Conservation (phyloP, 2,113 vertebrate genomes). For the Mesocricetus auratus region DNA sequence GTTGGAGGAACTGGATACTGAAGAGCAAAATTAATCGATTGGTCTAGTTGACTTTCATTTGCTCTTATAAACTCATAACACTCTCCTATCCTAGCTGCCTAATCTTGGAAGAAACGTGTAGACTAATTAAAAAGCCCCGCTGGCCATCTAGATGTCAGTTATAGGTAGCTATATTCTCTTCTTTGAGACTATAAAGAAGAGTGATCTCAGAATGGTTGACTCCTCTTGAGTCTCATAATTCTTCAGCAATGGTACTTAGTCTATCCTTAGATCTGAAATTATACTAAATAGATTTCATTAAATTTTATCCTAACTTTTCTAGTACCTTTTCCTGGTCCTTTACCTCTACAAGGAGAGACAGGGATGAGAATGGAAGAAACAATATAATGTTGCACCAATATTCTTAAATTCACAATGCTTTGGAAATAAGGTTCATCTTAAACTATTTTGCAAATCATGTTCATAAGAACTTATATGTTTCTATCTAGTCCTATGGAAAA, state of each 20-base stretch:
- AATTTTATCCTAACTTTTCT: background rate
- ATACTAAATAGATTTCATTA: no score
- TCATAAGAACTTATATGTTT: background rate
- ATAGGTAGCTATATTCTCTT: background rate
- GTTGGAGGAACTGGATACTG: background rate
- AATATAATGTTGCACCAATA: background rate
- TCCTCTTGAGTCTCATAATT: background rate
- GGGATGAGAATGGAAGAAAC: no score
- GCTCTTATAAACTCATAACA: background rate
- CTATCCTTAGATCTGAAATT: background rate
- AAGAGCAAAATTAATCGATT: background rate
- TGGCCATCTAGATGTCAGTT: background rate
- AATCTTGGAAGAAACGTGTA: background rate
- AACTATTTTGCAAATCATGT: background rate
- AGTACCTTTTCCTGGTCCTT: background rate
- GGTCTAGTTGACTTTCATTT: background rate
- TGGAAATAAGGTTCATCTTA: background rate
- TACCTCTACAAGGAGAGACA: background rate
- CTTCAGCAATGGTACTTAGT: background rate
- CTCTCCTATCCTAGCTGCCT: background rate
- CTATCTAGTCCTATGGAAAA: background rate
- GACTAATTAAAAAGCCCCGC: background rate
- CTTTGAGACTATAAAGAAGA: background rate
- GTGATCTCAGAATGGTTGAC: accelerated
- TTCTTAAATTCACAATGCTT: background rate